Conservation (phyloP, 30 jellyfish, hydroid and myxozoan species). For the Chironex yamaguchii region DNA sequence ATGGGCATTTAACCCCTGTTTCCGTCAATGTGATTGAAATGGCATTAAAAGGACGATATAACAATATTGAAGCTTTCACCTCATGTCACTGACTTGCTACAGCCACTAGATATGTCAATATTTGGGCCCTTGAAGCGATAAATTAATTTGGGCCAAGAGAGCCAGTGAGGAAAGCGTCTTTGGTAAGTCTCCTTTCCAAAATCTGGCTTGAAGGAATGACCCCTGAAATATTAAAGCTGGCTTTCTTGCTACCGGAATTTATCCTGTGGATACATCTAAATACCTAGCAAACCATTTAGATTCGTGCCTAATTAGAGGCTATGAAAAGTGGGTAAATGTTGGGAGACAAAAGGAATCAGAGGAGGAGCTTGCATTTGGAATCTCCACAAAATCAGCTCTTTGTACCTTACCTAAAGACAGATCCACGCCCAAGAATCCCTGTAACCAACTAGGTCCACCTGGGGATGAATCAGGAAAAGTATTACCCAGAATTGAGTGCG, state of each 20-base stretch:
- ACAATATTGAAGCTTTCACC: slow-evolving; percentile 52
- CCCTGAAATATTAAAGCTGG: slow-evolving; percentile 34
- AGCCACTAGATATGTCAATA: slow-evolving; percentile 49
- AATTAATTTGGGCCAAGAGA: slow-evolving; percentile 29
- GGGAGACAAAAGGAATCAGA: slow-evolving; percentile 51
- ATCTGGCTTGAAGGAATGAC: slow-evolving; percentile 64
- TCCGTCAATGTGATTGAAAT: slow-evolving; percentile 17
- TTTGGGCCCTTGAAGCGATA: slow-evolving; percentile 52
- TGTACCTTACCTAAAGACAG: too few species aligned
- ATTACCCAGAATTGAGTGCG: too few species aligned
- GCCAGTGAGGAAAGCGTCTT: slow-evolving; percentile 50
- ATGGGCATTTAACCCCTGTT: slow-evolving; percentile 65
- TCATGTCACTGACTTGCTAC: slow-evolving; percentile 29
- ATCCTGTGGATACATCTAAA: slow-evolving; percentile 26
- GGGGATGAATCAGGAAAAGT: too few species aligned
- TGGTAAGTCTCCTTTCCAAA: slow-evolving; percentile 13
- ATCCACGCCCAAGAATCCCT: too few species aligned
- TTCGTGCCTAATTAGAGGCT: neutral
- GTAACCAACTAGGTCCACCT: too few species aligned
- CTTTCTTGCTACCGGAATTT: slow-evolving; percentile 29
- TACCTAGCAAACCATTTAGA: slow-evolving; percentile 26
- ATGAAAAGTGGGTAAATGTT: slow-evolving; percentile 27
- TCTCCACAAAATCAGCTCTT: too few species aligned
- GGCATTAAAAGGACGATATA: slow-evolving; percentile 18
- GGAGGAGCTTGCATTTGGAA: neutral